Evolutionary conservation across 2,113 vertebrate species (phyloP).

Genomic region (Perca flavescens): DNA sequence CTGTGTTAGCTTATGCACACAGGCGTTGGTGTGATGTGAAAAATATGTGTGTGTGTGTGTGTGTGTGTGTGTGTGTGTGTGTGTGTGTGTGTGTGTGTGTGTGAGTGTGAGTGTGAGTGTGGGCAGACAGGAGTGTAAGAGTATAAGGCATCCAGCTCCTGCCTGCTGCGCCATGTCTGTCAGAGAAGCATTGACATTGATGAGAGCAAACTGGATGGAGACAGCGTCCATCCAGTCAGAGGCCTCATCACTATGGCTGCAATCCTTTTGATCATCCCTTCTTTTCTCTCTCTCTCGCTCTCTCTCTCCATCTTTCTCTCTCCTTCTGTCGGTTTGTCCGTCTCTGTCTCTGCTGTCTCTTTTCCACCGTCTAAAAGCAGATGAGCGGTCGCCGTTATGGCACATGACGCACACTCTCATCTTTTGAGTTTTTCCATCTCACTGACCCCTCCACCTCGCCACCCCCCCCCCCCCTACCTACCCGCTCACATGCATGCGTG

Average conservation of each 20-base stretch:
- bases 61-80: constrained; percentile 17
- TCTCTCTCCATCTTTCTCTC: constrained; percentile 32
- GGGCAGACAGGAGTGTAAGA: constrained; percentile 45
- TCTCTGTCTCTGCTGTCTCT: constrained; percentile 57
- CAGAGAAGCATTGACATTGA: constrained; percentile 72
- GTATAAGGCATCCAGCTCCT: constrained; percentile 51
- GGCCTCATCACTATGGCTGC: constrained; percentile 70
- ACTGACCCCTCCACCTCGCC: constrained; percentile 30
- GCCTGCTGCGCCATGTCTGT: constrained; percentile 43
- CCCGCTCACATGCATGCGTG: constrained; percentile 19
- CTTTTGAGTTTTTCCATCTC: constrained; percentile 63
- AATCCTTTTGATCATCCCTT: constrained; percentile 77
- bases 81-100: background rate
- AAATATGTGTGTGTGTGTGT: constrained; percentile 4
- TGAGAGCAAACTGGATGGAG: constrained; percentile 80
- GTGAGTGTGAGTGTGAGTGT: constrained; percentile 19
- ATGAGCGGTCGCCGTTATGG: constrained; percentile 57
- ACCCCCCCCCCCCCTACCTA: background rate
- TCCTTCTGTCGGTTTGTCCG: constrained; percentile 40
- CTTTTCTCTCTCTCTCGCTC: constrained; percentile 33
- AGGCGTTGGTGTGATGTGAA: constrained; percentile 25
- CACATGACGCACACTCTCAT: constrained; percentile 64
- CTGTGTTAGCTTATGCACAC: background rate
- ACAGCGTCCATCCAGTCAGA: constrained; percentile 68
- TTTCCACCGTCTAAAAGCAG: constrained; percentile 35